Evolutionary conservation across 2,888 invertebrate genomes (phyloP), one percentile per base, ranked within the genome.

Genomic region (Gymnocheta viridis): DNA sequence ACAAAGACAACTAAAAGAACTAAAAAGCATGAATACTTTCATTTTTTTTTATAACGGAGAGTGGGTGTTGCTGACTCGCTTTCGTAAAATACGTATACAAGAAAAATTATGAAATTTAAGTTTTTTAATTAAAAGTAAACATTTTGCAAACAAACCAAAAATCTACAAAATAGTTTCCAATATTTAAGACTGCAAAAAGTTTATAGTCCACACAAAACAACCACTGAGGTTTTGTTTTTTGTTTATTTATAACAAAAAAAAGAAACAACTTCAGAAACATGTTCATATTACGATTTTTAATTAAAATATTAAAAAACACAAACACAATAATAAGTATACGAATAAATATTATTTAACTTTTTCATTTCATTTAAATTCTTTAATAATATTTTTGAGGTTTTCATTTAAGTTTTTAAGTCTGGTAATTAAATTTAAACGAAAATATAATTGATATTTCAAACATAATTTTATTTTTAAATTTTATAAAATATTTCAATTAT

Each of bases 81-180:
- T n/a, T n/a, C 41, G 41, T 22, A 14, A 27, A 69, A 54, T 22
- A 10, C 6, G 5, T n/a, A 17, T 27, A 24, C 6, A 4, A 22
- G 9, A 27, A 51, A 27, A 38, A 49, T 78, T 70, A 62, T 62
- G 22, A 62, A 70, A 70, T 51, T 62, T 54, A 4, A 38, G 49
- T 22, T 41, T 66, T 76, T 82, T 69, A 44, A 62, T 70, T 79
- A 51, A 79, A 70, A 70, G 10, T 49, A 24, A 60, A 74, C 29
- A 9, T 74, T 60, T 67, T 29, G 32, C 24, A 44, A 51, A 9
- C 24, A 27, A 51, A 73, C 12, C n/a, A 64, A 27, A 82, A 56
- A 64, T 56, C 35, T 27, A 56, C 77, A 73, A 81, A 81, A 72
- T 72, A 72, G 76, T 84, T 81, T 76, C 76, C 84, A 80, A 69